Conservation (phyloP, 1,140 invertebrate species). For the Mylabris phalerata region DNA sequence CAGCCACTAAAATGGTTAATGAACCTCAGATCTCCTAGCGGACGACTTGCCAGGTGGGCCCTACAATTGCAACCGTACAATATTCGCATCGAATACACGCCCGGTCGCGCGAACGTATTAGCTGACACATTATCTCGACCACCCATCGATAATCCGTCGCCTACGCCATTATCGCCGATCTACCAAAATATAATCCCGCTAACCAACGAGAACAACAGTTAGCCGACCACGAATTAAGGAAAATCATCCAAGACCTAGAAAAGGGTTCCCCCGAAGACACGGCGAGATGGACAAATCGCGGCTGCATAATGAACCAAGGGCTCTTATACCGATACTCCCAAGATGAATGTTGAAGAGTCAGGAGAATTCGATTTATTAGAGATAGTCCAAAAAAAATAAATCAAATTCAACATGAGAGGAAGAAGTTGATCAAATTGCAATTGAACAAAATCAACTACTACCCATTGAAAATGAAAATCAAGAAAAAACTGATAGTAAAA, state of each 20-base stretch:
- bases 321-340: slow-evolving; percentile 31
- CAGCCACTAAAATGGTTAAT: no score
- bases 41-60: slow-evolving; percentile 34
- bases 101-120: slow-evolving; percentile 32
- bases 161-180: slow-evolving; percentile 25
- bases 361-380: no score
- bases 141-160: neutral
- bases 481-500: no score
- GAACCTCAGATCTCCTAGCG: no score
- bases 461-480: no score
- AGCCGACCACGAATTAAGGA: slow-evolving; percentile 24
- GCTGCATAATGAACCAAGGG: slow-evolving; percentile 31
- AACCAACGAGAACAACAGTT: slow-evolving; percentile 29
- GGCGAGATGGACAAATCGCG: slow-evolving; percentile 19
- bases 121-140: slow-evolving; percentile 33
- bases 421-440: no score
- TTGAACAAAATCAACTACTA: no score
- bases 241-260: slow-evolving; percentile 17
- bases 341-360: neutral
- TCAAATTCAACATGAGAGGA: no score
- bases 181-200: slow-evolving; percentile 19
- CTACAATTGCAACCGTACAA: slow-evolving; percentile 32
- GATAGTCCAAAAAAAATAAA: no score
- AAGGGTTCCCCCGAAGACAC: neutral
- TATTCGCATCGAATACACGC: slow-evolving; percentile 24